phyloP scores from a whole-genome alignment of 2,113 vertebrate genomes.

The Typhlomys cinereus region DNA sequence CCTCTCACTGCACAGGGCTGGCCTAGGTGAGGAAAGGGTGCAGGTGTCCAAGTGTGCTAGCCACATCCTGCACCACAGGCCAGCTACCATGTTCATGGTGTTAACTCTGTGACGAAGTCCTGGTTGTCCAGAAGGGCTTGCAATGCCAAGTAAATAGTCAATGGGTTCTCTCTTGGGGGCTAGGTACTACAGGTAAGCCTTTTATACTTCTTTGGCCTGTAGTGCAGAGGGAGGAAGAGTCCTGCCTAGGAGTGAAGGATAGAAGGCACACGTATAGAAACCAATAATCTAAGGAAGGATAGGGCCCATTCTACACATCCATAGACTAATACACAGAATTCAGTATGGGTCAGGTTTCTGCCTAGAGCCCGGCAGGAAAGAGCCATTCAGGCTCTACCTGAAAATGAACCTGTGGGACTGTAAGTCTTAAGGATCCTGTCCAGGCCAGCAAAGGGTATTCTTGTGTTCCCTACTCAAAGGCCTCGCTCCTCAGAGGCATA shows the following conservation, averaged over 20 bases:
- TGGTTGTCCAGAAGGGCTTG: background rate
- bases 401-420: background rate
- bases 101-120: background rate
- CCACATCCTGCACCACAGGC: background rate
- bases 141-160: background rate
- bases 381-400: background rate
- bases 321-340: background rate
- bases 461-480: background rate
- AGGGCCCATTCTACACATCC: background rate
- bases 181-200: too few relatives aligned
- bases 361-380: background rate
- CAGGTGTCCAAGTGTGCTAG: background rate
- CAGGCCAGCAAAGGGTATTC: too few relatives aligned
- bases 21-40: background rate
- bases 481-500: background rate
- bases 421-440: background rate
- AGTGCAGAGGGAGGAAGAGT: background rate
- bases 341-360: background rate
- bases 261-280: background rate
- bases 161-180: background rate
- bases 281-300: background rate
- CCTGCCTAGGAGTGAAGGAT: background rate
- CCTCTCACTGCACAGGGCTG: background rate
- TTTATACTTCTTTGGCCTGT: background rate
- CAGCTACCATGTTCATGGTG: background rate